phyloP scores from a whole-genome alignment of 2,113 vertebrate genomes.

The Himantopus leucocephalus region DNA sequence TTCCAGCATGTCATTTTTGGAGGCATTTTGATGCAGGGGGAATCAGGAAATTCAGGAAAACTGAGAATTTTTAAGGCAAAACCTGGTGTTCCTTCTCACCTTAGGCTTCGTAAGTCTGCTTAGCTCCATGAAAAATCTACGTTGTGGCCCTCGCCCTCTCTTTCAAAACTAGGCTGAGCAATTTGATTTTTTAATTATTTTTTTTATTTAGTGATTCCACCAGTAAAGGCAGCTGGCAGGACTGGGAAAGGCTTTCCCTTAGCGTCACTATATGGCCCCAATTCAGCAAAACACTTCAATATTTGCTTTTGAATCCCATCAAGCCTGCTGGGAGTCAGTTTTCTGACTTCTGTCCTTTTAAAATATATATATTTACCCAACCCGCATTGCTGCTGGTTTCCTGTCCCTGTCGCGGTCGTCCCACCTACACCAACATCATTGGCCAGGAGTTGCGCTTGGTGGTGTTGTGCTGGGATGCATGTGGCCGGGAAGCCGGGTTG shows the following conservation, averaged over 20 bases:
- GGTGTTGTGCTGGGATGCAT: too few species aligned
- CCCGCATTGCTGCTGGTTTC: background rate
- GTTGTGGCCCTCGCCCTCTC: rapidly evolving
- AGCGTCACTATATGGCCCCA: rapidly evolving
- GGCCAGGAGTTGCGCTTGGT: background rate
- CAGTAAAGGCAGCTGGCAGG: background rate
- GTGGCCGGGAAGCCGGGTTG: rapidly evolving
- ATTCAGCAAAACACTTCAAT: background rate
- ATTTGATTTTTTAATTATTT: background rate
- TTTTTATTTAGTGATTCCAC: background rate
- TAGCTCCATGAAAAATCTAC: rapidly evolving
- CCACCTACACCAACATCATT: background rate
- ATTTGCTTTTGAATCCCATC: background rate
- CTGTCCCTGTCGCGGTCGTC: too few species aligned
- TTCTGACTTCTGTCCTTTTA: background rate
- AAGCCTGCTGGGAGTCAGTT: background rate
- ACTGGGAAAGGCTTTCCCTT: background rate
- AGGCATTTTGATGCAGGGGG: background rate
- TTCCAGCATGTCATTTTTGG: rapidly evolving
- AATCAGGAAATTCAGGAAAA: background rate
- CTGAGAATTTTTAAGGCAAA: background rate
- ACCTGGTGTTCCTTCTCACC: background rate
- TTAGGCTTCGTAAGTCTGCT: background rate
- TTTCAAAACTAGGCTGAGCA: background rate
- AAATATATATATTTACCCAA: background rate